Base-by-base conservation (phyloP, 2,113 vertebrate species). In the Megaleporinus macrocephalus region DNA sequence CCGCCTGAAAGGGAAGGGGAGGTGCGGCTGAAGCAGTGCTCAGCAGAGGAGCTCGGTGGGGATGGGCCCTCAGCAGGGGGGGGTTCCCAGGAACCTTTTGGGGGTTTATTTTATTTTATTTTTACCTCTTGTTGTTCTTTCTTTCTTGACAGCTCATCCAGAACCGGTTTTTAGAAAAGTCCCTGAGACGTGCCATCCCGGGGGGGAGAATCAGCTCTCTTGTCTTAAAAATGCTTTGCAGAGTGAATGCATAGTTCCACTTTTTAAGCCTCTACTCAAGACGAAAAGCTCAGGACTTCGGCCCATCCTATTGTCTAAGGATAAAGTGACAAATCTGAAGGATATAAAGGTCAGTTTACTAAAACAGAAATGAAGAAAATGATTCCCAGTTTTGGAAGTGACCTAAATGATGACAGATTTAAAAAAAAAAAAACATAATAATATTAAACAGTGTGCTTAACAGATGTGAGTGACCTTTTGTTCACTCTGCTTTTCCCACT, bases 121-220 rank as follows among this genome's bases (percentile, higher is more conserved):
- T 89, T 89, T 88, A 90, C 89, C 91, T 91, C 88, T 90, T 93
- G 88, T 92, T 92, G 76, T 92, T 86, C 88, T 85, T 89, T 87
- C 88, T 92, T 93, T 93, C 88, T 91, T 80, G 89, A 88, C 91
- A 88, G 84, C 88, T 94, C 90, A 92, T 89, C 91, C 90, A 92
- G 91, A 92, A 92, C 90, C 51, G 79, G 81, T 80, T 72, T 85
- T 79, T 79, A 76, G 76, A 87, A 85, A 61, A 74, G 66, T 81
- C 62, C 55, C 24, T 74, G 78, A 76, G 74, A 81, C 84, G 68
- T 81, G 76, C 80, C 83, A 85, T 83, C 86, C 83, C 74, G 73
- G 81, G 81, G 83, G 53, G 73, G 80, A 62, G 61, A 74, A 81
- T 84, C 81, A 72, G 51, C 76, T 84, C 81, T 68, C 72, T 85